phyloP scores from a whole-genome alignment of 2,797 vertebrate genomes.

The Sebastes vulpes region DNA sequence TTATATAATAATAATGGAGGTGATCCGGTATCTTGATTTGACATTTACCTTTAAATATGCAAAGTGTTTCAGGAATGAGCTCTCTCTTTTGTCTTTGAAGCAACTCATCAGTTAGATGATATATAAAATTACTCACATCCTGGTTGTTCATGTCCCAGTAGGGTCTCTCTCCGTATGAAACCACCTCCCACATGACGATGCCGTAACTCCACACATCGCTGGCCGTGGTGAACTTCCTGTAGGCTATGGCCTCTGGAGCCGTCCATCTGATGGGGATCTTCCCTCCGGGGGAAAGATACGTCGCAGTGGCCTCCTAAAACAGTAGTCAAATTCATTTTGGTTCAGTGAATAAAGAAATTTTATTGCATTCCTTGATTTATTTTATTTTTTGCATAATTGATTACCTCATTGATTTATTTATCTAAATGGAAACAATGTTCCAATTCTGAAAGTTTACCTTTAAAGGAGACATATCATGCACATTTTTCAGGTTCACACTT shows the following conservation, averaged over 20 bases:
- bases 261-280: constrained; percentile 99
- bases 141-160: constrained; percentile 99
- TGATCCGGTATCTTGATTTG: background rate
- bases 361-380: background rate
- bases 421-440: background rate
- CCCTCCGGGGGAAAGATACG: constrained; percentile 91
- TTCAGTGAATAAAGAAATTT: background rate
- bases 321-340: constrained; percentile 22
- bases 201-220: constrained; percentile 98
- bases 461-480: no score
- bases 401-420: background rate
- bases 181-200: constrained; percentile 99
- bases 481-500: no score
- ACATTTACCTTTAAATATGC: constrained; percentile 2
- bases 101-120: background rate
- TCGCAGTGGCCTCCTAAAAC: constrained; percentile 83
- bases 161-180: constrained; percentile 96
- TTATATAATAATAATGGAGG: background rate
- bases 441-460: background rate
- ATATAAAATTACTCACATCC: constrained; percentile 89
- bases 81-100: background rate
- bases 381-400: background rate
- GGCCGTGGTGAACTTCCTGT: constrained; percentile 96
- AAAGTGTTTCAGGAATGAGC: background rate
- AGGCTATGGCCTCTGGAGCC: constrained; percentile 95